Evolutionary conservation across 2,113 vertebrate species (phyloP).

Genomic region (Sterrhoptilus dennistouni): DNA sequence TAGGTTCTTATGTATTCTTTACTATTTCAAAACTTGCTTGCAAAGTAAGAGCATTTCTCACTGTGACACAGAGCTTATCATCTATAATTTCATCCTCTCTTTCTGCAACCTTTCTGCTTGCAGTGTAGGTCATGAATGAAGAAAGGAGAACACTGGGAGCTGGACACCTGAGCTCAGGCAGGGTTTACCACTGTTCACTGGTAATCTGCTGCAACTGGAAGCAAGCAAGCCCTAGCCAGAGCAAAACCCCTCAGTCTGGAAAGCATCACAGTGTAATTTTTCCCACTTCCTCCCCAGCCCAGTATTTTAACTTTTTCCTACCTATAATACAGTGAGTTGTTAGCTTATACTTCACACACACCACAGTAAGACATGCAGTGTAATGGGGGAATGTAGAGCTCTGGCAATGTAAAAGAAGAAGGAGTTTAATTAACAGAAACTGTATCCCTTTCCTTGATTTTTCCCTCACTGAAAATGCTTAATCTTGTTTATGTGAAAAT

Average conservation of each 20-base stretch:
- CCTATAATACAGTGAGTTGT: not conserved
- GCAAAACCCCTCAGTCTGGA: not conserved
- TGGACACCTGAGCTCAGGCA: not conserved
- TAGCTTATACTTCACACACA: not conserved
- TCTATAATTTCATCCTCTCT: not conserved
- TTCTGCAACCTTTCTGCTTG: not conserved
- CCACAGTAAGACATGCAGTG: not conserved
- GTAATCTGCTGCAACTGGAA: not conserved
- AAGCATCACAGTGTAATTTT: not conserved
- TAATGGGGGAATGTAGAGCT: not conserved
- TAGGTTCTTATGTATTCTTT: not conserved
- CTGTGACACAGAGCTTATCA: not conserved
- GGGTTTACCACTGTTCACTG: not conserved
- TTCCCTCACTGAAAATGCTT: not conserved
- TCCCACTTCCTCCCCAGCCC: not conserved
- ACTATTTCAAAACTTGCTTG: not conserved
- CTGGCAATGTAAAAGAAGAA: not conserved
- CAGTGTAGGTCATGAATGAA: not conserved
- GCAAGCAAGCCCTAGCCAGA: not conserved
- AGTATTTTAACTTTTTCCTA: not conserved
- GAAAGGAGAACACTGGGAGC: not conserved
- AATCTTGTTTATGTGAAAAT: not conserved
- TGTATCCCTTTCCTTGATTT: not conserved
- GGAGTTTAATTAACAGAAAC: not conserved
- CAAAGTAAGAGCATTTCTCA: not conserved